Conservation (phyloP, 1,140 invertebrate genomes). For the Wiebesia pumilae region DNA sequence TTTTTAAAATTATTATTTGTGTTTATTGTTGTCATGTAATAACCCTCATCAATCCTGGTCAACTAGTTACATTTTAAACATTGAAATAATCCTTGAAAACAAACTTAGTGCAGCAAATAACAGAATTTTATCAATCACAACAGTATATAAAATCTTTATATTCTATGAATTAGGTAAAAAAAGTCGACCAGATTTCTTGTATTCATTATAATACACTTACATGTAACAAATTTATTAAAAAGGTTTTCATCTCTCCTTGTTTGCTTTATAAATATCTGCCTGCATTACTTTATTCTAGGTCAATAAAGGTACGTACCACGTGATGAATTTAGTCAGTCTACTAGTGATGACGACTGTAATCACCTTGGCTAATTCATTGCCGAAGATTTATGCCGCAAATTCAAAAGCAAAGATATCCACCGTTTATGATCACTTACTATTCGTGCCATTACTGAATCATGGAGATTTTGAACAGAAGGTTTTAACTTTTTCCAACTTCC, state of each 20-base stretch:
- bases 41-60: too few species aligned
- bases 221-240: too few species aligned
- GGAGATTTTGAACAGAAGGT: conserved; percentile 59
- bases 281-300: conserved; percentile 21
- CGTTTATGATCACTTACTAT: conserved; percentile 49
- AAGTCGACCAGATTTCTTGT: too few species aligned
- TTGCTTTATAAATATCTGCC: neutral
- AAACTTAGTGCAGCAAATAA: too few species aligned
- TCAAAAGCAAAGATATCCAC: conserved; percentile 50
- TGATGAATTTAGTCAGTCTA: conserved; percentile 58
- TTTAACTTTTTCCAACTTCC: neutral
- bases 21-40: too few species aligned
- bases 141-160: too few species aligned
- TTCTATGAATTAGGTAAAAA: too few species aligned
- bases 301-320: conserved; percentile 37
- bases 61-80: too few species aligned
- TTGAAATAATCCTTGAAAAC: too few species aligned
- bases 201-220: too few species aligned
- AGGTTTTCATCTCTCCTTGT: neutral
- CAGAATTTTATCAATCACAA: too few species aligned
- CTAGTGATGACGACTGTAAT: conserved; percentile 58
- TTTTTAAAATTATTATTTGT: too few species aligned
- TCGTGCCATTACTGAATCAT: conserved; percentile 58
- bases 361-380: conserved; percentile 48
- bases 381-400: conserved; percentile 47